Percentiles rank a stretch among this genome's conserved stretches.
phyloP scores from a whole-genome alignment of 2,888 invertebrate species.

The Spodoptera exigua region DNA sequence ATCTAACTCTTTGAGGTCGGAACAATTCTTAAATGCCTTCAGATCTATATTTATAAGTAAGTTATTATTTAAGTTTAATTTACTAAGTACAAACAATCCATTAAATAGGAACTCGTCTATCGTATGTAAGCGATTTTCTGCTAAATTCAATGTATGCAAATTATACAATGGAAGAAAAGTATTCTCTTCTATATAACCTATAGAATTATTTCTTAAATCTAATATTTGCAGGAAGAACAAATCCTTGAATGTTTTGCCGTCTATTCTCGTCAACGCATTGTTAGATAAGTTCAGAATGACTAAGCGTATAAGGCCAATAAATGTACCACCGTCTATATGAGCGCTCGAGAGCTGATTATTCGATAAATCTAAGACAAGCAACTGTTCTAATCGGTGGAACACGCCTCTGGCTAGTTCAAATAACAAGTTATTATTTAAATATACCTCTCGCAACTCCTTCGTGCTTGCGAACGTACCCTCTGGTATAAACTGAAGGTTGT shows the following conservation, averaged over 20 bases:
- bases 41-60: slow-evolving; percentile 93
- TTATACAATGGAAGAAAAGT: slow-evolving; percentile 96
- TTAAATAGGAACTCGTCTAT: slow-evolving; percentile 95
- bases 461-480: slow-evolving; percentile 94
- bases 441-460: slow-evolving; percentile 94
- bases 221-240: slow-evolving; percentile 96
- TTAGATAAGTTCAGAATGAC: slow-evolving; percentile 96
- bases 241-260: slow-evolving; percentile 95
- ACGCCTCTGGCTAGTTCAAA: slow-evolving; percentile 95
- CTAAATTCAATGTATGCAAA: slow-evolving; percentile 96
- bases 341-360: slow-evolving; percentile 95
- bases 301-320: slow-evolving; percentile 95
- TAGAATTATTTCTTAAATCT: slow-evolving; percentile 95
- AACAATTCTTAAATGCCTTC: slow-evolving; percentile 96
- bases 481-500: slow-evolving; percentile 94
- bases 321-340: slow-evolving; percentile 95
- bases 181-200: slow-evolving; percentile 95
- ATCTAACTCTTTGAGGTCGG: slow-evolving; percentile 96
- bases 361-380: slow-evolving; percentile 95
- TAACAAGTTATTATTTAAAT: slow-evolving; percentile 95
- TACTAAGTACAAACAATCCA: slow-evolving; percentile 94
- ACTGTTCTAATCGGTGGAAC: slow-evolving; percentile 95
- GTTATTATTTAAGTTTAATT: slow-evolving; percentile 96
- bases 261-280: slow-evolving; percentile 95
- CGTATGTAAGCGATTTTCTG: slow-evolving; percentile 95